Conservation (phyloP, 2,888 invertebrate species). For the Chrysolina haemoptera region DNA sequence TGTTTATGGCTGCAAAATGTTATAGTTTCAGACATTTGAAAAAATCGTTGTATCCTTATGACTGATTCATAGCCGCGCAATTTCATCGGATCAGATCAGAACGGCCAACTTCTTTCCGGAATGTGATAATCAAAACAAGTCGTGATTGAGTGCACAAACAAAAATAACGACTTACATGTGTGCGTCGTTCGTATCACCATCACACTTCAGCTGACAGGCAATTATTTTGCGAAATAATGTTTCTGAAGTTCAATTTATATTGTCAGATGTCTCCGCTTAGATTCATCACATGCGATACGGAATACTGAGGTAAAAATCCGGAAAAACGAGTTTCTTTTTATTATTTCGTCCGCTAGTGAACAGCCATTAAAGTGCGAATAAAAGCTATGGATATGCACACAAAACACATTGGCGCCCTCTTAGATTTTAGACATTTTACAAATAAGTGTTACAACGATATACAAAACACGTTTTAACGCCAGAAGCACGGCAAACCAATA, state of each 20-base stretch:
- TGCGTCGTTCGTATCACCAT: not conserved
- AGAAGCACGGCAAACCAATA: no score
- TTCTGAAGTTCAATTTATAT: conserved; percentile 3
- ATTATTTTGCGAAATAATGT: not conserved
- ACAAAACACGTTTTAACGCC: no score
- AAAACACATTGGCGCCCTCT: no score
- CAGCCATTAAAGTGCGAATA: no score
- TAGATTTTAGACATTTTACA: no score
- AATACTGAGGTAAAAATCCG: not conserved
- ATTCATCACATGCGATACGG: not conserved
- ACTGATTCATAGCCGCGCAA: no score
- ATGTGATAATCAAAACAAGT: not conserved
- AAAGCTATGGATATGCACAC: no score
- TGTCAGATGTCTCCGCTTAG: not conserved
- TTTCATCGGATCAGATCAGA: not conserved
- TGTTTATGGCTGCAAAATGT: no score
- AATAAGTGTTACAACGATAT: no score
- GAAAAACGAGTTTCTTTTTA: not conserved
- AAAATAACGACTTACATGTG: conserved; percentile 8
- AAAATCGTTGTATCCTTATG: no score
- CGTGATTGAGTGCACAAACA: conserved; percentile 19
- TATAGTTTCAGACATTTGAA: no score
- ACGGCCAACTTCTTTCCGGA: not conserved
- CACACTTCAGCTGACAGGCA: conserved; percentile 1
- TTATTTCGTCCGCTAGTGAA: no score